Evolutionary conservation across 2,113 vertebrate genomes (phyloP).

Genomic region (Leucosticte australis): DNA sequence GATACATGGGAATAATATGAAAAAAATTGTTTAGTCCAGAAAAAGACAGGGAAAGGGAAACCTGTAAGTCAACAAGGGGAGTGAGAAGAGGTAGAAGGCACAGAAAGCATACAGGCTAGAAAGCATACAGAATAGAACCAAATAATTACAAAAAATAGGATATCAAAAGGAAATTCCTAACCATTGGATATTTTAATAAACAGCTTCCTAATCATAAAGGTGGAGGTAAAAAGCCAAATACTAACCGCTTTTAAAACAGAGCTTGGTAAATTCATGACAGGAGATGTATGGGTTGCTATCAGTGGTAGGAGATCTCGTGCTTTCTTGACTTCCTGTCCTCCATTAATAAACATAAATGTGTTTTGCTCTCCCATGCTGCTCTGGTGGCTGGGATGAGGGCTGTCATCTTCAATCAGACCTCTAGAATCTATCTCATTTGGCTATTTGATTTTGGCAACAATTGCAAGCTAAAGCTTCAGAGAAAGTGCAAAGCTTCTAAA

Average conservation of each 20-base stretch:
- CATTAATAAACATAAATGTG: not conserved
- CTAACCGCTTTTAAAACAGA: not conserved
- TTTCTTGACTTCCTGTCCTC: not conserved
- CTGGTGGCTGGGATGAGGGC: not conserved
- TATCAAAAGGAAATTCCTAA: not conserved
- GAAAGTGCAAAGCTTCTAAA: not conserved
- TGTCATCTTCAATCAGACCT: not conserved
- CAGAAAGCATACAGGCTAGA: rapidly evolving
- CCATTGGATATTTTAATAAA: not conserved
- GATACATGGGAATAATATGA: rapidly evolving
- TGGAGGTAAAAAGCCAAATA: not conserved
- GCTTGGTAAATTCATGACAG: not conserved
- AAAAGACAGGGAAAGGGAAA: not conserved
- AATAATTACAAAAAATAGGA: not conserved
- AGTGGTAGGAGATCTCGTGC: not conserved
- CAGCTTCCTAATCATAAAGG: not conserved
- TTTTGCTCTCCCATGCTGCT: not conserved
- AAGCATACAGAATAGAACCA: not conserved
- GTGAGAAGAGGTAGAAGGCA: not conserved
- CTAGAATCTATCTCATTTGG: not conserved
- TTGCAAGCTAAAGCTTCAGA: not conserved
- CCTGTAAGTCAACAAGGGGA: not conserved
- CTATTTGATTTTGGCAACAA: not conserved
- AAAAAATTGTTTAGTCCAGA: not conserved
- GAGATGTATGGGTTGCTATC: not conserved